Percentiles rank a stretch among this genome's conserved stretches.
phyloP scores from a whole-genome alignment of 2,113 vertebrate species.

The Ciconia maguari region DNA sequence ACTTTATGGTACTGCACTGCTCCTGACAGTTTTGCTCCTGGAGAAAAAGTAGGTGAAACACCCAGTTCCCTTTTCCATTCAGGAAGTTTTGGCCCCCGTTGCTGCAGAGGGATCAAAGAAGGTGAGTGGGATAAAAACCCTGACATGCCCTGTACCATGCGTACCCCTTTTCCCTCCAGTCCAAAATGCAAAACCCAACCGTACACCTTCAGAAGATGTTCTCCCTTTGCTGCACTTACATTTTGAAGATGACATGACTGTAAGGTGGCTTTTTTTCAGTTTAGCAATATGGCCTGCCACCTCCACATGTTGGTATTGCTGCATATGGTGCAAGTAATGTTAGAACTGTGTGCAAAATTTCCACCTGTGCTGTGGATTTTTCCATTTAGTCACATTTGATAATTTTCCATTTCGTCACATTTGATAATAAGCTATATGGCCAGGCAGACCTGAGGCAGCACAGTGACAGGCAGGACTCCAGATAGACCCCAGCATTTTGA shows the following conservation, averaged over 20 bases:
- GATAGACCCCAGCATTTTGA: neutral
- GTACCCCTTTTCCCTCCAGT: neutral
- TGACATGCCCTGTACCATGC: fast-evolving
- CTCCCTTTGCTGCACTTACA: neutral
- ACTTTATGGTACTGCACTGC: neutral
- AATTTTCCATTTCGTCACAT: neutral
- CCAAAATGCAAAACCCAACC: neutral
- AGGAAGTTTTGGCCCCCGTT: fast-evolving
- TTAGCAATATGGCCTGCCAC: neutral
- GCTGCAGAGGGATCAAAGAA: neutral
- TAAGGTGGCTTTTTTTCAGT: neutral
- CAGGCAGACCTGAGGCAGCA: neutral
- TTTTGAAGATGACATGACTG: neutral
- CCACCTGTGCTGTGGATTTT: neutral
- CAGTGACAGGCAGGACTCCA: neutral
- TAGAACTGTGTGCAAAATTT: neutral
- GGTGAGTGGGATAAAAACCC: neutral
- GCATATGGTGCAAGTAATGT: neutral
- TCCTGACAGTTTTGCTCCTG: neutral
- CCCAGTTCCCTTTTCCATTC: neutral
- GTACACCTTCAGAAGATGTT: neutral
- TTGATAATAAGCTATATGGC: neutral
- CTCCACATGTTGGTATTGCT: neutral
- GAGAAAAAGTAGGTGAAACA: neutral
- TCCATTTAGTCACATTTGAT: neutral